Base-by-base conservation (phyloP, 2,888 invertebrate species). In the Busseola fusca region DNA sequence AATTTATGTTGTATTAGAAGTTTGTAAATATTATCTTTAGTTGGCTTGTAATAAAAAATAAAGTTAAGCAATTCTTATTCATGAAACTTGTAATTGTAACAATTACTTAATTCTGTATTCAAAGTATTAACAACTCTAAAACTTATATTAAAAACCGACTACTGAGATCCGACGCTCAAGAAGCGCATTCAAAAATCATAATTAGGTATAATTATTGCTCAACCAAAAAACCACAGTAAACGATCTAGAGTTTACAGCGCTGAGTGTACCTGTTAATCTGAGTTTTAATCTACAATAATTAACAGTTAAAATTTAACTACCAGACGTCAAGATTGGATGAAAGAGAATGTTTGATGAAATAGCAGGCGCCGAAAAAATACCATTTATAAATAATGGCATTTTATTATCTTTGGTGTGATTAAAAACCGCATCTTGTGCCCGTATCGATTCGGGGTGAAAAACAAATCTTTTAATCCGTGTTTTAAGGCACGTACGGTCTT, bases 281-380 rank as follows among this genome's bases (percentile, higher is more conserved):
- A 73, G 59, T 85, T 85, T 81, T 78, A 84, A 85, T 84, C 75
- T 76, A 71, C 66, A 75, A 67, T 81, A 83, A 81, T 83, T 77
- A 84, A 74, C 72, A 71, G 74, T 80, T 78, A 76, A 84, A 75
- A 58, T 77, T 82, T 84, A 60, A 84, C 69, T 80, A 58, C 77
- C 72, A 57, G 9, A 18, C 59, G 64, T 78, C 57, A 65, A 72
- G 69, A 80, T 73, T 85, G 81, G 57, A 73, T 73, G 64, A 69
- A 71, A 79, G 37, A 52, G 52, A 59, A 74, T 34, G 27, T 60
- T 75, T 72, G 56, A 81, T 48, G 65, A 52, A 58, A 58, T 18
- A 37, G 12, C 30, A 59, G 69, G 42, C 64, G 69, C 75, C 69
- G 60, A 76, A 82, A 83, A 70, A 40, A 37, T 64, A 72, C 27